Evolutionary conservation across 2,113 vertebrate species (phyloP).

Genomic region (Salvator merianae): DNA sequence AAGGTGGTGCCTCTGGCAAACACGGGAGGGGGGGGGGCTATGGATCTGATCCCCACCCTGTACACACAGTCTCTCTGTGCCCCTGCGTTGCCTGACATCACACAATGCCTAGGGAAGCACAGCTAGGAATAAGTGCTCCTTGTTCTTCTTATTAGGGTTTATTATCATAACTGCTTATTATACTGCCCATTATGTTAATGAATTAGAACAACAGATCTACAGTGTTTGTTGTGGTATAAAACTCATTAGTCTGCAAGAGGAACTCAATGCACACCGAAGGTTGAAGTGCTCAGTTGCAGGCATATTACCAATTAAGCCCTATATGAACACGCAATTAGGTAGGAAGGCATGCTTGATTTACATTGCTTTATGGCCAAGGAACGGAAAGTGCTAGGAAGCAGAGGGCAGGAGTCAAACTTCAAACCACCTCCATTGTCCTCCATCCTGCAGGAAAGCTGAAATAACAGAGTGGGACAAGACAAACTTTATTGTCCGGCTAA

Average conservation of each 20-base stretch:
- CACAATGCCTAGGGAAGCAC: conserved; percentile 12
- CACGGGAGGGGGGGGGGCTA: too few relatives aligned
- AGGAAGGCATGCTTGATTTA: conserved; percentile 73
- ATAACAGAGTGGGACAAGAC: too few relatives aligned
- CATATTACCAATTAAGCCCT: conserved; percentile 75
- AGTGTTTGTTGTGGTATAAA: conserved; percentile 69
- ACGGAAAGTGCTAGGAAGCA: conserved; percentile 10
- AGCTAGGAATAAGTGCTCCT: conserved; percentile 45
- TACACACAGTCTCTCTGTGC: background rate
- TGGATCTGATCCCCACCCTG: background rate
- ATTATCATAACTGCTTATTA: conserved; percentile 66
- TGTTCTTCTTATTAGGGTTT: conserved; percentile 64
- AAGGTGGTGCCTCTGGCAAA: too few relatives aligned
- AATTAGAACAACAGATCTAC: conserved; percentile 72
- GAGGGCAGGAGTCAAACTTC: background rate
- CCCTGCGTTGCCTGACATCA: background rate
- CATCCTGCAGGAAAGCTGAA: too few relatives aligned
- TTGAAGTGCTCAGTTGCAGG: conserved; percentile 54
- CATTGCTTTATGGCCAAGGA: conserved; percentile 70
- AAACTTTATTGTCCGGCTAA: too few relatives aligned
- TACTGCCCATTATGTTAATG: conserved; percentile 74
- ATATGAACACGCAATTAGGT: conserved; percentile 74
- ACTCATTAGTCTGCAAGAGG: conserved; percentile 69
- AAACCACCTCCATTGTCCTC: background rate
- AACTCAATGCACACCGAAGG: conserved; percentile 55